Conservation (phyloP, 2,888 invertebrate genomes). For the Erpobdella octoculata region DNA sequence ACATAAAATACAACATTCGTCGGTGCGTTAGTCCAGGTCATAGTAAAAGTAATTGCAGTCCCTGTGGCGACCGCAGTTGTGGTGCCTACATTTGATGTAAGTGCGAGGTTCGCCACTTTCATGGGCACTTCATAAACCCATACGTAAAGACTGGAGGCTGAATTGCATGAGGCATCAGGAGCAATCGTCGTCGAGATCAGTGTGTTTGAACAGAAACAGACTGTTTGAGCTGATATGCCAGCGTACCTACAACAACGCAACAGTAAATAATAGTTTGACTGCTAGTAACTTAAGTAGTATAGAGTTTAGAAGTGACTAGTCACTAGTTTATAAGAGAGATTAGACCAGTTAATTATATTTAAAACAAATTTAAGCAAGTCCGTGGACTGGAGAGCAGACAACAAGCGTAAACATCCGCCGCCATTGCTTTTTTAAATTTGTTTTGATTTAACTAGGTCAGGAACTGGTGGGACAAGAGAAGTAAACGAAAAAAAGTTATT, state of each 20-base stretch:
- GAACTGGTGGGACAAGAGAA: too few relatives aligned
- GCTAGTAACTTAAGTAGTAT: slow-evolving; percentile 41
- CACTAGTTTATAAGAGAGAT: too few relatives aligned
- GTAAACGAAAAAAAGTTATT: too few relatives aligned
- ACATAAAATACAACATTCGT: slow-evolving; percentile 41
- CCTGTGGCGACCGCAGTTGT: neutral
- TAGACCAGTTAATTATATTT: too few relatives aligned
- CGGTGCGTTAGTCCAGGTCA: slow-evolving; percentile 21
- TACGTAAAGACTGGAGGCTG: neutral
- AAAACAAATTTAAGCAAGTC: too few relatives aligned
- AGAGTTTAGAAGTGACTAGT: too few relatives aligned
- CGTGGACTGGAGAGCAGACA: too few relatives aligned
- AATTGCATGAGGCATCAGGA: neutral
- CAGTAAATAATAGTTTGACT: slow-evolving; percentile 16
- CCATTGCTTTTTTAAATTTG: too few relatives aligned
- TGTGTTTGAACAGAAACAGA: neutral
- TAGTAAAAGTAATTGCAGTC: slow-evolving; percentile 11
- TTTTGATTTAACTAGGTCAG: too few relatives aligned
- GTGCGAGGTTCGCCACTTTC: slow-evolving; percentile 6
- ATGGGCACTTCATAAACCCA: slow-evolving; percentile 5
- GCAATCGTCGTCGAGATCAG: neutral
- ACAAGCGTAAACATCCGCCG: too few relatives aligned
- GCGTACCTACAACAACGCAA: neutral
- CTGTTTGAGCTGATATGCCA: neutral
- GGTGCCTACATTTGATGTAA: neutral